A percentile compares a stretch with the other conserved stretches of the same genome.
Conservation (phyloP, 2,797 vertebrate species). For the Cercopithecus hamlyni region DNA sequence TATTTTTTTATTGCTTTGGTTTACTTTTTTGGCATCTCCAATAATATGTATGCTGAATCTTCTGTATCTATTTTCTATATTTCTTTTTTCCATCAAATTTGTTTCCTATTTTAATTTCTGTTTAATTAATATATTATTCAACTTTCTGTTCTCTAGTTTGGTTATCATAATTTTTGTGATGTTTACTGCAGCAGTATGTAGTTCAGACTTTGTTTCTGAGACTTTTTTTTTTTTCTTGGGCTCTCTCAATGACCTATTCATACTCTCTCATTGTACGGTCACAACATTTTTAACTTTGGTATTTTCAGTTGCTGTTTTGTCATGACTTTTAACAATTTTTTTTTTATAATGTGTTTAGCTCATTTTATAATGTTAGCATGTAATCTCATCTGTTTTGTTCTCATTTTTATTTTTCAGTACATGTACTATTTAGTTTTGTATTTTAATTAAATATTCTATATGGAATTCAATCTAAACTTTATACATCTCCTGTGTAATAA, state of each 20-base stretch:
- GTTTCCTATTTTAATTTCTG: background rate
- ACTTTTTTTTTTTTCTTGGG: background rate
- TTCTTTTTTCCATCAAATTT: background rate
- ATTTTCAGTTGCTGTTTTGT: background rate
- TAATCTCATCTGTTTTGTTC: background rate
- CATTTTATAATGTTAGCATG: background rate
- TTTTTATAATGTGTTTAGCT: background rate
- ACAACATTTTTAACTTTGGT: background rate
- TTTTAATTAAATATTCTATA: background rate
- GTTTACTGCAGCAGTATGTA: background rate
- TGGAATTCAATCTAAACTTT: background rate
- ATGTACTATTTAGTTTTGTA: background rate
- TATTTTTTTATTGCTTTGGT: background rate
- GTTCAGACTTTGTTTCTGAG: background rate
- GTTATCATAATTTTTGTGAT: background rate
- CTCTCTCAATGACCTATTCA: background rate
- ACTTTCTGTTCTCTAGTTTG: background rate
- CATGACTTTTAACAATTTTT: background rate
- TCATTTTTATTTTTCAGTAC: background rate
- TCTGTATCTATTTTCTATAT: background rate
- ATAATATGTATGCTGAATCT: fast-evolving
- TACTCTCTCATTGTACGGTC: background rate
- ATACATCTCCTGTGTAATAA: background rate
- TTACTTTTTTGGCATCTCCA: background rate
- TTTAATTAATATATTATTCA: background rate